Base-by-base conservation (phyloP, 2,113 vertebrate genomes). In the Gadus chalcogrammus region DNA sequence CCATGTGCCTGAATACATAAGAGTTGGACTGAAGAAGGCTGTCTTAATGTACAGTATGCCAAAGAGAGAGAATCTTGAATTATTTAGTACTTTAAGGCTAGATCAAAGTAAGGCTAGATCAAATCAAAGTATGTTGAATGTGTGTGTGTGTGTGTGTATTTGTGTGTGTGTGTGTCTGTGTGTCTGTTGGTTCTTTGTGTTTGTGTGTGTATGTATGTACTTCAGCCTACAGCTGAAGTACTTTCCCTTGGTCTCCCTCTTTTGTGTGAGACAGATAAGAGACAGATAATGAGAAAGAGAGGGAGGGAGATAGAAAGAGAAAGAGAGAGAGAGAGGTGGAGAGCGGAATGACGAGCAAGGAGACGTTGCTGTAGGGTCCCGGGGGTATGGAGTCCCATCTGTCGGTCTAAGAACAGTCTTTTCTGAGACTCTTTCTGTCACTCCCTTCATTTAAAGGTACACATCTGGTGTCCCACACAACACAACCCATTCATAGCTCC, bases 341-440 rank as follows among this genome's bases (percentile, higher is more conserved):
- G 61, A 27, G 17, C 38, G 31, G 31, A 4, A 35, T 35, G 31
- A 4, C 31, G 72, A 15, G 42, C 42, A 48, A 48, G 42, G 15
- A 31, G 20, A 48, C 11, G 42, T 13, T 48, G 12, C 42, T 48
- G 42, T 35, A 48, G 42, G 42, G 31, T 52, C 20, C 68, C 78
- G 24, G 22, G 62, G 77, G 66, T 48, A 15, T 61, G 64, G 55
- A 61, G 59, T 72, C 67, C 74, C 82, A 84, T 83, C 84, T 81
- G 79, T 77, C 79, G 64, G 42, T 13, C 68, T 70, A 68, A 76
- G 82, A 78, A 61, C 74, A 61, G 77, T 66, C 59, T 65, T 71
- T 72, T 72, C 52, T n/a, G 15, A 67, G 24, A 17, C 53, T 11
- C 74, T 35, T 4, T 68, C 64, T 75, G 68, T 56, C 62, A 69